A percentile compares a stretch with the other conserved stretches of the same genome.
Evolutionary conservation across 2,888 invertebrate species (phyloP).

Genomic region (Chymomyza procnemis): DNA sequence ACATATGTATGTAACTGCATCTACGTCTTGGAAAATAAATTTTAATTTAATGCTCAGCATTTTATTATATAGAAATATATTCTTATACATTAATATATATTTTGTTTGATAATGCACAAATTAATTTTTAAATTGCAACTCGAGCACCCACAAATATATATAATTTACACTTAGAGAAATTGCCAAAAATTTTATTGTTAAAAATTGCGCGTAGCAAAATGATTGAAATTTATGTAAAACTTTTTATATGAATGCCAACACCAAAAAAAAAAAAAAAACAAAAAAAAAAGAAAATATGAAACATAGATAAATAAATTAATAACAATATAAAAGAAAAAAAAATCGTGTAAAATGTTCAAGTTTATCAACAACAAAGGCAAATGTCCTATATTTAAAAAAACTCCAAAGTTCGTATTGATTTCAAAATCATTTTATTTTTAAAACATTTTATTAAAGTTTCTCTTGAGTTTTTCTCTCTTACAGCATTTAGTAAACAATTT

Average conservation of each 20-base stretch:
- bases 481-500: background rate
- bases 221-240: background rate
- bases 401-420: conserved; percentile 4
- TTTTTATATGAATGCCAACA: background rate
- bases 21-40: background rate
- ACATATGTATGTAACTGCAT: conserved; percentile 4
- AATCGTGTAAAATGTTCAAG: conserved; percentile 3
- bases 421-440: conserved; percentile 15
- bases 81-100: background rate
- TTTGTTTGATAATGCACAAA: conserved; percentile 18
- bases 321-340: background rate
- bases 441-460: conserved; percentile 21
- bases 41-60: conserved; percentile 12
- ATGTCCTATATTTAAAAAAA: conserved; percentile 76
- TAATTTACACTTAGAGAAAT: background rate
- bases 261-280: conserved; percentile 10
- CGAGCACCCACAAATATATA: conserved; percentile 22
- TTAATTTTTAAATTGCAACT: conserved; percentile 18
- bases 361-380: conserved; percentile 34
- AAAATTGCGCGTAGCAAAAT: background rate
- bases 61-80: background rate
- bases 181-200: background rate
- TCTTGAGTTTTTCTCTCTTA: conserved; percentile 32
- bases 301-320: background rate
- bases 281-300: too few species aligned